Evolutionary conservation across 2,113 vertebrate genomes (phyloP).

Genomic region (Plecotus auritus): DNA sequence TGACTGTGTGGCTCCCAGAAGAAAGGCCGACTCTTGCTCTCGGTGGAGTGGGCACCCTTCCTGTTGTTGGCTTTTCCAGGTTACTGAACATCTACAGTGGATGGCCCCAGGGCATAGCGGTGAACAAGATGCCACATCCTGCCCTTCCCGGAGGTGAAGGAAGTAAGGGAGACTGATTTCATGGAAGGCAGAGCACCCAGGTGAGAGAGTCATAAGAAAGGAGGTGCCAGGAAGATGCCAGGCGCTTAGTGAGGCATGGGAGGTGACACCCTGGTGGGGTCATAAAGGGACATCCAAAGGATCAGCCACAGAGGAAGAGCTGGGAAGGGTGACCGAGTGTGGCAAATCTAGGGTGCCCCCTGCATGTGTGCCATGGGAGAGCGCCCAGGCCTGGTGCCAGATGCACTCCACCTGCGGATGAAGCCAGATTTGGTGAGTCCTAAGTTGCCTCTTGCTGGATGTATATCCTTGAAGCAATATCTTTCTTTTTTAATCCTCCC

Average conservation of each 20-base stretch:
- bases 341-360: not conserved
- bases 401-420: not conserved
- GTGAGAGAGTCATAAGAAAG: not conserved
- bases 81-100: not conserved
- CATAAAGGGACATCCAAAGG: not conserved
- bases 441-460: not conserved
- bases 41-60: no score
- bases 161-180: not conserved
- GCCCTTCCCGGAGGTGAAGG: not conserved
- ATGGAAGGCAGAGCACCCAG: not conserved
- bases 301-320: not conserved
- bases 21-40: not conserved
- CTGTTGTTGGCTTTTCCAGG: not conserved
- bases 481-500: not conserved
- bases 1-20: not conserved
- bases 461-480: not conserved
- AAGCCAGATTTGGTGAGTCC: not conserved
- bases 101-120: not conserved
- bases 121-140: not conserved
- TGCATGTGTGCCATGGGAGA: fast-evolving
- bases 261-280: not conserved
- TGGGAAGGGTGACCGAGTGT: fast-evolving
- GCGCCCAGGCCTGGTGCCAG: fast-evolving
- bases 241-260: not conserved
- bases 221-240: not conserved